phyloP scores from a whole-genome alignment of 2,888 invertebrate species.

The Taphrorychus bicolor region DNA sequence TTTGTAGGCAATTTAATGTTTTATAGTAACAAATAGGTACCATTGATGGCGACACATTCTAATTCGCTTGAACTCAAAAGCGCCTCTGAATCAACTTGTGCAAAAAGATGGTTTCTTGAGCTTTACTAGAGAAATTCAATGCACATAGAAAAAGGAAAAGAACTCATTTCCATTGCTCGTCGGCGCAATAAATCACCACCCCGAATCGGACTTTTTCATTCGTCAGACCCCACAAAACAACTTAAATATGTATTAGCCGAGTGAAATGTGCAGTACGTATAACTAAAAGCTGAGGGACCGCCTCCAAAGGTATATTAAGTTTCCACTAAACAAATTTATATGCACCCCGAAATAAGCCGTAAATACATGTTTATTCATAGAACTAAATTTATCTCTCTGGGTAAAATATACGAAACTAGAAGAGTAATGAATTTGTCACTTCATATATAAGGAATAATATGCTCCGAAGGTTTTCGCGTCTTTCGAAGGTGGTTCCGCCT shows the following conservation, averaged over 20 bases:
- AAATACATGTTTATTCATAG: slow-evolving; percentile 9
- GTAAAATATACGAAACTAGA: slow-evolving; percentile 6
- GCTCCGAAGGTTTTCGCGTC: slow-evolving; percentile 2
- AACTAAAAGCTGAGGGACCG: not conserved
- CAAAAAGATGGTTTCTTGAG: no score
- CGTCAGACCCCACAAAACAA: not conserved
- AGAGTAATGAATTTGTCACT: slow-evolving; percentile 13
- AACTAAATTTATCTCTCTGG: slow-evolving; percentile 6
- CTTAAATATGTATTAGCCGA: slow-evolving; percentile 1
- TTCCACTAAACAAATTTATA: not conserved
- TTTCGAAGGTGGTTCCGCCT: slow-evolving; percentile 3
- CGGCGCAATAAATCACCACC: slow-evolving; percentile 3
- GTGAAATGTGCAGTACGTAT: not conserved
- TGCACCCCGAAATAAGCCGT: not conserved
- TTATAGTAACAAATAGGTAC: no score
- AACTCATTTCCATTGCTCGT: not conserved
- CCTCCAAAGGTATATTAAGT: not conserved
- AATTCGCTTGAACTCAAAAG: no score
- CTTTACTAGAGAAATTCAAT: no score
- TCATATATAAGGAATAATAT: slow-evolving; percentile 2
- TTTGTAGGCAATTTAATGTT: no score
- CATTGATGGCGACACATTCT: no score
- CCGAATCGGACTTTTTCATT: not conserved
- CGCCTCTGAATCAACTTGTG: no score
- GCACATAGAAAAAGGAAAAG: not conserved